Percentiles rank a stretch among this genome's conserved stretches.
phyloP scores from a whole-genome alignment of 1,140 invertebrate species.

The Thaumatotibia leucotreta region DNA sequence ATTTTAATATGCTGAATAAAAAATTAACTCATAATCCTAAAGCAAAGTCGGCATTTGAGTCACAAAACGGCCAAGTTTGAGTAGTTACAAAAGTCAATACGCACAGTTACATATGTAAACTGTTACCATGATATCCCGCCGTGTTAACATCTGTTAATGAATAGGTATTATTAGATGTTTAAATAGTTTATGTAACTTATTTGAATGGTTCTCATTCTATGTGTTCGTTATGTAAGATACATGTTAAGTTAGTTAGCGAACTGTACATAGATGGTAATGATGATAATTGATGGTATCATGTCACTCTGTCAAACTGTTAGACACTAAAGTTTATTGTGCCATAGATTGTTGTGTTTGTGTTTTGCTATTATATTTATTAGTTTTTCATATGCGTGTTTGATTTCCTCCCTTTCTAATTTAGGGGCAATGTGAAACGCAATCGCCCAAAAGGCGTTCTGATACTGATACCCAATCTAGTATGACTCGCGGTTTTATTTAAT shows the following conservation, averaged over 20 bases:
- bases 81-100: background rate
- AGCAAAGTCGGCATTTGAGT: background rate
- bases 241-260: constrained; percentile 39
- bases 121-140: background rate
- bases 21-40: too few relatives aligned
- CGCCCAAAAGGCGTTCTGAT: background rate
- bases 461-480: background rate
- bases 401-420: background rate
- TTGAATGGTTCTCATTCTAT: constrained; percentile 10
- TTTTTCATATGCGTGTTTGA: background rate
- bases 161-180: constrained; percentile 19
- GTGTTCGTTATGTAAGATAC: constrained; percentile 20
- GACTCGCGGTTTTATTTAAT: too few relatives aligned
- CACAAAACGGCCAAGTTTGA: background rate
- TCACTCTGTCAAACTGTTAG: constrained; percentile 19
- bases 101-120: background rate
- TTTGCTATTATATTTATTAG: constrained; percentile 15
- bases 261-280: constrained; percentile 49
- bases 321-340: constrained; percentile 10
- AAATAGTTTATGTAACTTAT: constrained; percentile 17
- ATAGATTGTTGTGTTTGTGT: constrained; percentile 14
- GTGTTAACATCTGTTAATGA: background rate
- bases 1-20: too few relatives aligned
- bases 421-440: background rate
- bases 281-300: constrained; percentile 29